Percentiles rank a stretch among this genome's conserved stretches.
Evolutionary conservation across 2,113 vertebrate genomes (phyloP).

Genomic region (Arvicanthis niloticus): DNA sequence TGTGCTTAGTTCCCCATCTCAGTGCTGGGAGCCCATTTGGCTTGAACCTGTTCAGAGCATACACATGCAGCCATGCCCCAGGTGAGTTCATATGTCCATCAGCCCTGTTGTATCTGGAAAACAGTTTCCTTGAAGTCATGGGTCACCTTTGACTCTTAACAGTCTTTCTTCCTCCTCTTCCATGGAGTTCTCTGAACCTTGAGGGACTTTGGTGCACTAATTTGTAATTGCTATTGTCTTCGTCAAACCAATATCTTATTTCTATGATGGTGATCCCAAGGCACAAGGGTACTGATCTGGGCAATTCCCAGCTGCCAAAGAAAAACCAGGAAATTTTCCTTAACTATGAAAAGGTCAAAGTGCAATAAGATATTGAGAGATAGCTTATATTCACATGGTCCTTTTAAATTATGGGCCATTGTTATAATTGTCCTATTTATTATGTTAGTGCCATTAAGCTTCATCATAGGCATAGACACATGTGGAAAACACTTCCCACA

Average conservation of each 20-base stretch:
- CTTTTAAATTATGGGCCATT: not conserved
- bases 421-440: not conserved
- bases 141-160: not conserved
- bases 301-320: no score
- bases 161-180: not conserved
- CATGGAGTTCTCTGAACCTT: not conserved
- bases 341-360: not conserved
- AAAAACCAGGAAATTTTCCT: not conserved
- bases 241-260: not conserved
- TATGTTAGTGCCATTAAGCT: not conserved
- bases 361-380: not conserved
- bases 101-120: not conserved
- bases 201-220: not conserved
- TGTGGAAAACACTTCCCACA: not conserved
- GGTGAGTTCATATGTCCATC: not conserved
- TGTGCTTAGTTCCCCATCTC: not conserved
- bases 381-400: not conserved
- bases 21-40: not conserved
- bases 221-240: not conserved
- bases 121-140: not conserved
- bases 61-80: not conserved
- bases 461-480: not conserved
- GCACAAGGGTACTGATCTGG: not conserved
- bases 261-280: no score
- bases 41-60: not conserved